Base-by-base conservation (phyloP, 1,140 invertebrate species). In the Cyphomyrmex costatus region DNA sequence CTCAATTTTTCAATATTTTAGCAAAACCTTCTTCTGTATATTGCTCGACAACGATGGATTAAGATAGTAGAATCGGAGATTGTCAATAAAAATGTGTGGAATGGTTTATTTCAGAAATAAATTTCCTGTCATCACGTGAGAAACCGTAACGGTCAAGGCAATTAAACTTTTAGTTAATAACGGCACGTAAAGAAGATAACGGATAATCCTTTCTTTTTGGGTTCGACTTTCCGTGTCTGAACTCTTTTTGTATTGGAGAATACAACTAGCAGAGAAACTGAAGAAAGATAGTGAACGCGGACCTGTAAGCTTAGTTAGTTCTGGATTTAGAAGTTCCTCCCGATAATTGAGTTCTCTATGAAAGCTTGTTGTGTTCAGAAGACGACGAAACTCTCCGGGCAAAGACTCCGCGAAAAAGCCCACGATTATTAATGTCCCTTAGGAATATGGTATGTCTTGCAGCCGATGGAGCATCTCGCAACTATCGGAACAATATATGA, bases 91-190 rank as follows among this genome's bases (percentile, higher is more conserved):
- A 66, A 10, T 60, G 4, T 66, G 8, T 79, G 19, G 46, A 79
- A 5, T 19, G 6, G 42, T 66, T 33, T 56, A 12, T 27, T 80
- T 53, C 33, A 58, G 6, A 80, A 27, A 80, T 42, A 63, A 80
- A 56, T 80, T 36, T 56, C 42, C 21, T 16, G 27, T 24, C 7
- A 33, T 76, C 46, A 30, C n/a, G n/a, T 56, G 33, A 1, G 14
- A 80, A 70, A 46, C 8, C 4, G 19, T 42, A 30, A 3, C 30
- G n/a, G 14, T 10, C n/a, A 33, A 70, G 19, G 51, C 63, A 56
- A 80, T 80, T 80, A 80, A 80, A 80, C 77, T 80, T 80, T 56
- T 56, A 46, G 49, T 80, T 80, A 80, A 80, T 80, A 80, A 70
- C 5, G 21, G 33, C 51, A 56, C 78, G 33, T 70, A 70, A 21